phyloP scores from a whole-genome alignment of 2,113 vertebrate genomes.

The Rana temporaria region DNA sequence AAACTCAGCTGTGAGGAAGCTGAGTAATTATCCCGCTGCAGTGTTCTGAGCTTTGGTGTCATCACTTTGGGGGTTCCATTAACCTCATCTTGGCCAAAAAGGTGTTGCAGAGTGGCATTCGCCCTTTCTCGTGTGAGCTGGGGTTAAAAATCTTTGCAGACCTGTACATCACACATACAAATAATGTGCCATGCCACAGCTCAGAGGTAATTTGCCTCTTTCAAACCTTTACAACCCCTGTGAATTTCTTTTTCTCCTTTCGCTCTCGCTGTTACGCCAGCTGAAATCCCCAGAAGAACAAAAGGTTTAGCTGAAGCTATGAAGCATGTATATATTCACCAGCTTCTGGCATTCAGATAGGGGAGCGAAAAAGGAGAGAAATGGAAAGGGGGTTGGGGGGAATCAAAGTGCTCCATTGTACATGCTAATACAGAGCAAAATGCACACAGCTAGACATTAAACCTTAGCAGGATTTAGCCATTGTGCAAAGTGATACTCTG shows the following conservation, averaged over 20 bases:
- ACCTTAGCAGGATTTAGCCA: constrained; percentile 83
- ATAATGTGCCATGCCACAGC: constrained; percentile 85
- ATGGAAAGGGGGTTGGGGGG: constrained; percentile 67
- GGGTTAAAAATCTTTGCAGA: constrained; percentile 72
- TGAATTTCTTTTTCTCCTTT: constrained; percentile 82
- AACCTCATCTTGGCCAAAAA: constrained; percentile 66
- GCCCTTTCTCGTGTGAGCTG: neutral
- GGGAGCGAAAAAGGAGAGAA: constrained; percentile 64
- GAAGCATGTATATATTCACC: constrained; percentile 87
- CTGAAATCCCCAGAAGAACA: constrained; percentile 87
- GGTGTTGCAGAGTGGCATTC: neutral
- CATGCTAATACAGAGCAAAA: constrained; percentile 87
- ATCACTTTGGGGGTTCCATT: constrained; percentile 99
- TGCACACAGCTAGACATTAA: constrained; percentile 84
- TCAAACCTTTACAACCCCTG: constrained; percentile 84
- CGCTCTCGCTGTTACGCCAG: constrained; percentile 80
- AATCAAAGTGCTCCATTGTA: constrained; percentile 86
- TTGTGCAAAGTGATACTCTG: constrained; percentile 82
- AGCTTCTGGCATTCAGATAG: constrained; percentile 83
- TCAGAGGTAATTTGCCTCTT: constrained; percentile 93
- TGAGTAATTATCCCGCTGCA: constrained; percentile 98
- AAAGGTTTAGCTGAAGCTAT: constrained; percentile 89
- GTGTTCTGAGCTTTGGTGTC: constrained; percentile 87
- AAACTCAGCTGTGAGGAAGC: constrained; percentile 99
- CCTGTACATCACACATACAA: constrained; percentile 83